These are phyloP conservation scores for Erythrolamprus reginae DNA, from an alignment of 2,113 vertebrate genomes.

Conservation along the genomic window DNA sequence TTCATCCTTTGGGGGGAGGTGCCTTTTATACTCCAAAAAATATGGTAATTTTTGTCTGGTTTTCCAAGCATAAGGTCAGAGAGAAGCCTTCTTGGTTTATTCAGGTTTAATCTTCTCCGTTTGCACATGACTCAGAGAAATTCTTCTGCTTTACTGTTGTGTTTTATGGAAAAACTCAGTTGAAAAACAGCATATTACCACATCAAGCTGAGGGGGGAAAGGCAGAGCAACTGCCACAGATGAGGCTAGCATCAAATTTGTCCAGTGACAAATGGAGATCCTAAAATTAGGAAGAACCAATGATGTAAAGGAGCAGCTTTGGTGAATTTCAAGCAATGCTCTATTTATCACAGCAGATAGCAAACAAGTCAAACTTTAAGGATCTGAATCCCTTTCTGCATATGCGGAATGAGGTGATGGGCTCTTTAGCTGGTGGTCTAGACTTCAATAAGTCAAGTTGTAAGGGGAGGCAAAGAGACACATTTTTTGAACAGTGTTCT, in stretches of 20 bases:
- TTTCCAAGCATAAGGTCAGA: not conserved
- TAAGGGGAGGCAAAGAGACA: too few species aligned
- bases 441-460: not conserved
- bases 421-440: not conserved
- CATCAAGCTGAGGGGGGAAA: not conserved
- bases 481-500: not conserved
- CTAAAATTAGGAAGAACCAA: constrained; percentile 33
- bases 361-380: not conserved
- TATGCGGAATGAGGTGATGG: not conserved
- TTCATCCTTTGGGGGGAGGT: too few species aligned
- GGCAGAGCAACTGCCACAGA: not conserved
- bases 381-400: not conserved
- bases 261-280: constrained; percentile 18
- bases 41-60: not conserved
- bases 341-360: not conserved
- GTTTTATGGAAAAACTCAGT: not conserved
- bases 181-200: not conserved
- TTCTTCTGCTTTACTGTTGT: not conserved
- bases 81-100: not conserved
- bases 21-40: too few species aligned
- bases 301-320: not conserved
- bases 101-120: not conserved
- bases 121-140: not conserved
- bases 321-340: not conserved
- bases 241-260: constrained; percentile 28